Conservation (phyloP, 2,797 vertebrate species). For the Gambusia yucatana region DNA sequence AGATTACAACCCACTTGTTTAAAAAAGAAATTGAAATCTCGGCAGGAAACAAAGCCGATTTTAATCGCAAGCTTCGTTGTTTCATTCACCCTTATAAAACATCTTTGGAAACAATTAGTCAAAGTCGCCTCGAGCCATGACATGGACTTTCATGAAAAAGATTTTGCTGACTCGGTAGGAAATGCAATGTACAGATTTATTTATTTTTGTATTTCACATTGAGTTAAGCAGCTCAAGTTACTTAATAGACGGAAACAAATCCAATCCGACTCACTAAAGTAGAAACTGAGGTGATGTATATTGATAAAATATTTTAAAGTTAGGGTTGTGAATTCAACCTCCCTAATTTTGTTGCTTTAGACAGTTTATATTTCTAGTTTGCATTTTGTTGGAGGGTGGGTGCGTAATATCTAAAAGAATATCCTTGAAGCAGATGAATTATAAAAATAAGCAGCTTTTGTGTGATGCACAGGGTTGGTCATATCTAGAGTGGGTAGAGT, state of each 20-base stretch:
- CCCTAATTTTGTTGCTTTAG: background rate
- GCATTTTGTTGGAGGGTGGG: background rate
- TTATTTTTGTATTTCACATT: background rate
- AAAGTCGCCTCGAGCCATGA: background rate
- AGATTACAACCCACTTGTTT: background rate
- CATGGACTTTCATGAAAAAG: background rate
- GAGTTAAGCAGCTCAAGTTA: background rate
- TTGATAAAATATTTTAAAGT: background rate
- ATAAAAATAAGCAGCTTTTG: background rate
- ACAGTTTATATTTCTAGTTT: background rate
- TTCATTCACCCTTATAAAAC: background rate
- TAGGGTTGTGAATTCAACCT: background rate
- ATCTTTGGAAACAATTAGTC: background rate
- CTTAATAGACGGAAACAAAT: background rate
- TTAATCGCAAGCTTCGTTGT: background rate
- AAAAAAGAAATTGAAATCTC: background rate
- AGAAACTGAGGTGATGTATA: background rate
- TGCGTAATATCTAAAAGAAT: background rate
- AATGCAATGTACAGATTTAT: background rate
- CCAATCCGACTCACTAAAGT: background rate
- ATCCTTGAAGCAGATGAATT: background rate
- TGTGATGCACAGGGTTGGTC: background rate
- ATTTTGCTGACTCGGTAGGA: background rate
- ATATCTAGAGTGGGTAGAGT: background rate
- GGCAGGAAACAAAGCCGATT: background rate